phyloP scores from a whole-genome alignment of 2,113 vertebrate species.

The Myxocyprinus asiaticus region DNA sequence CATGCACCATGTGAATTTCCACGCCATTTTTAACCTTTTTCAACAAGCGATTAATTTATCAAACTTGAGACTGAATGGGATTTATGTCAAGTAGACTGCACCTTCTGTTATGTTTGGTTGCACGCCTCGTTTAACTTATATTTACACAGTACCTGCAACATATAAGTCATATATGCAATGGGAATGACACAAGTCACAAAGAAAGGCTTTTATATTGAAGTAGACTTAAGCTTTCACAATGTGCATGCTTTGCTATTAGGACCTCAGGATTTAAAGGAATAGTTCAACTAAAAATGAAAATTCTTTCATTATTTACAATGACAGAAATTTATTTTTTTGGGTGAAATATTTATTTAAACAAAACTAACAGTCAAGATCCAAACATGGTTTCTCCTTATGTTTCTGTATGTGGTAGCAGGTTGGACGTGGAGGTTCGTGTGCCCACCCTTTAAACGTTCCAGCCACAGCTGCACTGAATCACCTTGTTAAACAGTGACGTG shows the following conservation, averaged over 20 bases:
- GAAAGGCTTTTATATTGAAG: too few relatives aligned
- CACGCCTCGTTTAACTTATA: background rate
- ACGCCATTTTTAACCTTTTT: conserved; percentile 9
- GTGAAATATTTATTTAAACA: background rate
- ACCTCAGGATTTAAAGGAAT: too few relatives aligned
- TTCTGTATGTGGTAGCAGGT: conserved; percentile 12
- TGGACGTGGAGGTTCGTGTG: background rate
- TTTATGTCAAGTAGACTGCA: conserved; percentile 9
- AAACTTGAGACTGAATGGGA: conserved; percentile 22
- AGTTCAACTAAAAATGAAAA: too few relatives aligned
- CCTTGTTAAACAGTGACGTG: conserved; percentile 21
- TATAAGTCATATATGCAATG: background rate
- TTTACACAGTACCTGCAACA: background rate
- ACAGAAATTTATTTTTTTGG: too few relatives aligned
- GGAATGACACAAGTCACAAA: background rate
- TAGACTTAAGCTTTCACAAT: too few relatives aligned
- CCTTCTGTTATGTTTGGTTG: background rate
- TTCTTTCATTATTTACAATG: too few relatives aligned
- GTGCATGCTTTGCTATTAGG: too few relatives aligned
- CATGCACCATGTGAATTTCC: conserved; percentile 3
- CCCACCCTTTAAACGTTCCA: conserved; percentile 17
- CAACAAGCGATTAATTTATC: conserved; percentile 41
- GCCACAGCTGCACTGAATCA: conserved; percentile 20
- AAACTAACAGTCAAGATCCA: background rate
- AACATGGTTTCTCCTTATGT: background rate